phyloP scores from a whole-genome alignment of 92 coral and sea anemone species.

The Heteractis magnifica region DNA sequence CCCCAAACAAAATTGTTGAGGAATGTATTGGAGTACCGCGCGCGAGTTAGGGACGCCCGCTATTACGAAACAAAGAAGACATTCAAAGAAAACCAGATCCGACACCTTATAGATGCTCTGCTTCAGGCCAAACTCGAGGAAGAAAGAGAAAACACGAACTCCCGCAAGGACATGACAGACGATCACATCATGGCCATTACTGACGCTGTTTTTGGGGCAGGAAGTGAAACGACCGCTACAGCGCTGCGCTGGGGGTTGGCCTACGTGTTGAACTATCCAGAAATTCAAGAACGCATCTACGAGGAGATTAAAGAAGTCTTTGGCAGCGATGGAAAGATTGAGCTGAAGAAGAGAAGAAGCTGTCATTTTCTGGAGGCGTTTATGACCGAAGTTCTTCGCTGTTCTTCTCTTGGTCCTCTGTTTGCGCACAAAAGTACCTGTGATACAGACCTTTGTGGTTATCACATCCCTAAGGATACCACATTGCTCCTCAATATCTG shows the following conservation, averaged over 20 bases:
- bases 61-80: conserved; percentile 24
- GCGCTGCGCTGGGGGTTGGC: conserved; percentile 60
- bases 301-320: conserved; percentile 51
- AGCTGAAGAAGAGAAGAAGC: conserved; percentile 44
- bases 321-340: conserved; percentile 24
- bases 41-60: conserved; percentile 6
- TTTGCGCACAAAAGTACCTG: conserved; percentile 59
- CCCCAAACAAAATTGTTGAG: not conserved
- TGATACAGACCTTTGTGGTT: conserved; percentile 62
- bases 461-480: conserved; percentile 66
- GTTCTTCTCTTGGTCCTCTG: conserved; percentile 53
- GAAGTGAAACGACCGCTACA: conserved; percentile 66
- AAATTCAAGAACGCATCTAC: conserved; percentile 55
- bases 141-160: conserved; percentile 25
- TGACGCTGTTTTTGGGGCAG: conserved; percentile 63
- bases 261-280: conserved; percentile 62
- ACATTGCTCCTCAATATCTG: conserved; percentile 62
- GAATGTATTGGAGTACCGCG: not conserved
- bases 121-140: conserved; percentile 34
- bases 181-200: conserved; percentile 48
- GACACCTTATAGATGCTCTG: conserved; percentile 34
- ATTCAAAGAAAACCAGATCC: conserved; percentile 32
- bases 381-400: conserved; percentile 60
- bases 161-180: conserved; percentile 14
- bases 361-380: conserved; percentile 66